Conservation (phyloP, 2,797 vertebrate species). For the Cottoperca gobio region DNA sequence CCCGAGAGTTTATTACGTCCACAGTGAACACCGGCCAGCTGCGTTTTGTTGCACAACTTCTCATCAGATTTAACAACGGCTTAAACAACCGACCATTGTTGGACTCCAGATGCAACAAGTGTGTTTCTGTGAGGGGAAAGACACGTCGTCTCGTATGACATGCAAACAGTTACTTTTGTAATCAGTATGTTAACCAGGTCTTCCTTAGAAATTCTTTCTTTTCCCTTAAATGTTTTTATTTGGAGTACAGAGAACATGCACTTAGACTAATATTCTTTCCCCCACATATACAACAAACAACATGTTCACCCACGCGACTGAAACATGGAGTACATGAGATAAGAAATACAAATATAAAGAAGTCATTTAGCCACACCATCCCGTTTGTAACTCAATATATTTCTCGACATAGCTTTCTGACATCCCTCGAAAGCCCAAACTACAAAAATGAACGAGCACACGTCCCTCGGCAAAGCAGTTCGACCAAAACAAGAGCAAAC, state of each 20-base stretch:
- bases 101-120: conserved; percentile 29
- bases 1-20: neutral
- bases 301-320: no score
- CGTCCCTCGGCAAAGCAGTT: conserved; percentile 27
- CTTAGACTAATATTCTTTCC: no score
- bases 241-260: no score
- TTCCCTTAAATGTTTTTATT: no score
- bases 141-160: no score
- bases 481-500: conserved; percentile 39
- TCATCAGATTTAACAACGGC: conserved; percentile 7
- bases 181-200: neutral
- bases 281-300: no score
- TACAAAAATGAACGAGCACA: conserved; percentile 25
- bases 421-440: conserved; percentile 22
- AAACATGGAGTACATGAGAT: no score
- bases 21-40: neutral
- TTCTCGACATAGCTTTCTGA: neutral
- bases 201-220: neutral
- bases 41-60: conserved; percentile 6
- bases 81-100: conserved; percentile 17
- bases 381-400: neutral
- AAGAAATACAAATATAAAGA: no score
- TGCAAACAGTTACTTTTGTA: neutral
- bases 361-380: no score
- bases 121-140: no score